Base-by-base conservation (phyloP, 2,797 vertebrate genomes). In the Sorex maritimensis region DNA sequence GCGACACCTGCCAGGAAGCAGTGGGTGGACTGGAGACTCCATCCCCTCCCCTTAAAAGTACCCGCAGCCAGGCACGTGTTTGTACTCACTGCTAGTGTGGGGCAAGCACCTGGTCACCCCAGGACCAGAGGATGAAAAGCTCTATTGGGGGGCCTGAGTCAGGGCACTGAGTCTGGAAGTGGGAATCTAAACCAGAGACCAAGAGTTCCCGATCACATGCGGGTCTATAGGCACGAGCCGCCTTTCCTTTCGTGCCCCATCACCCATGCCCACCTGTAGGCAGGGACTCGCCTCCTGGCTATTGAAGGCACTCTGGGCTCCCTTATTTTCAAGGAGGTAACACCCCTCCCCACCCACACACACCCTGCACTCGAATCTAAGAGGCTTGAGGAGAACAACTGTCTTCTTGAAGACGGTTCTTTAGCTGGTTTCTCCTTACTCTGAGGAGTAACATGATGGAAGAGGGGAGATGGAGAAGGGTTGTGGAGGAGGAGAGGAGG, bases 1-100 rank as follows among this genome's bases (percentile, higher is more conserved):
- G 5, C 13, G 93, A 14, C 91, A 95, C 49, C 83, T 90, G 38
- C 0, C 41, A 2, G n/a, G 10, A 8, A 1, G 5, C 13, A 7
- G 10, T 0, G 1, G 2, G 2, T 9, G 2, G 34, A 6, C 10
- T 15, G 14, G 5, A 41, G 38, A 0, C 1, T 9, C 2, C 41
- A 2, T 17, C 74, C 8, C 41, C 41, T 3, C 1, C 19, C 38
- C n/a, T 46, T 23, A 24, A 24, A 24, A 5, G 2, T 63, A 24
- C 41, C 4, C 17, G 21, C 21, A 8, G 61, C 19, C 61, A 24
- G 61, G 61, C 19, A 55, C 13, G 12, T 55, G 52, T 17, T 55
- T 55, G 17, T 13, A 17, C 52, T 55, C 58, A 61, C 17, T 65
- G 24, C 63, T 28, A 24, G 23, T 12, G 65, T 26, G 12, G 65